Base-by-base conservation (phyloP, 2,888 invertebrate species). In the Drosophila colorata region DNA sequence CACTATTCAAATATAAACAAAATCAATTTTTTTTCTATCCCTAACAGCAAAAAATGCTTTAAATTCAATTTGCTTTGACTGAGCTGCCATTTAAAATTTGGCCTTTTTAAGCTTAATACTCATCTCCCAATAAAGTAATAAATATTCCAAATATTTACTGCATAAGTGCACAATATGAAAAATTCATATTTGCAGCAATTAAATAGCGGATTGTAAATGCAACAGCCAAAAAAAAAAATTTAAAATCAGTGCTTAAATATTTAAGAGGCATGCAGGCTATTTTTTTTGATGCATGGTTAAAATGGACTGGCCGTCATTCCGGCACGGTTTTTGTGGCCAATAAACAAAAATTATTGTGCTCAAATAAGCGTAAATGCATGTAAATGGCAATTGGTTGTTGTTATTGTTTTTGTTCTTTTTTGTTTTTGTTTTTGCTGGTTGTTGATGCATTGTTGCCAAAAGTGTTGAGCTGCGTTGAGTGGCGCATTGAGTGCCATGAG, bases 261-360 rank as follows among this genome's bases (percentile, higher is more conserved):
- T 83, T 81, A 70, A 80, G 46, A 68, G 63, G 46, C 53, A 14
- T 52, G 11, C 28, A 14, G 31, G 31, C 8, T 7, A 28, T 40
- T 41, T 43, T 46, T 56, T 46, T 37, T 49, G 40, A 23, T 14
- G 6, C 3, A 9, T 43, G n/a, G 57, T 52, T 79, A 55, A 52
- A 60, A 58, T 4, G 46, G 28, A 47, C 20, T 41, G 52, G 60
- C 25, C 55, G 48, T 41, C 66, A 56, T 74, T 80, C 75, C 67
- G 70, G 56, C 70, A 67, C 55, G 61, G 73, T 82, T 80, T 83
- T 88, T 80, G 80, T 78, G 78, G 74, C 66, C 84, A 85, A 88
- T 86, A 86, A 86, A 88, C 88, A 80, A 70, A 88, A 84, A 84
- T 84, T 73, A 86, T 86, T 87, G 84, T 78, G 85, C 87, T 75